Evolutionary conservation across 2,888 invertebrate genomes (phyloP), one percentile per base, ranked within the genome.

Genomic region (Drosophila leonis): DNA sequence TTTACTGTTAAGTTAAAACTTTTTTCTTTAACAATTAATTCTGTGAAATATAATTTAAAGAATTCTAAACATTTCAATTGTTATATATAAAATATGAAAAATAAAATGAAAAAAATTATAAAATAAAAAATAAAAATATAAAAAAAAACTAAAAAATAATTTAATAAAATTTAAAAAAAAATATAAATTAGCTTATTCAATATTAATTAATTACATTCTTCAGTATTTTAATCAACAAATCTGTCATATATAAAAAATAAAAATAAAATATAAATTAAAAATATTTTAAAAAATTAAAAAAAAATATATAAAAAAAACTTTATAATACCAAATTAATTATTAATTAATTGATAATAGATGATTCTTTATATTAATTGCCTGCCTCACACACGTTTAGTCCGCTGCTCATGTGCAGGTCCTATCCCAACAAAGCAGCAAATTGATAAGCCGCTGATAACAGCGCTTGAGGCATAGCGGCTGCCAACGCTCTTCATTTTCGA

Each of bases 371-470:
- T 10, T 2, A 35, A 35, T 35, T 20, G 9, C 33, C 13, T 20
- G 4, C 15, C 35, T 24, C 24, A 15, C 20, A 35, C 4, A 46
- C 29, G 29, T 29, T 20, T 39, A 39, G 12, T 24, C 12, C 9
- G 39, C 56, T 56, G 42, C 31, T 20, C 41, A 42, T 41, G 42
- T n/a, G 46, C 42, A 51, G 74, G 63, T 73, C 88, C 85, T 90
- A 85, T 88, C 90, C 90, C 88, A 85, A 90, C 78, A 82, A 59
- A 49, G 46, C 49, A 12, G 33, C n/a, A 24, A 55, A 44, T 41
- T 41, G 80, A 80, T 76, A 68, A 75, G 70, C 72, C 56, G 72
- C 83, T 84, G 89, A 87, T 80, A 90, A 90, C 79, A 57, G 56
- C 49, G 27, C 35, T 24, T 1, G 6, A 9, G 37, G 4, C 4